phyloP scores from a whole-genome alignment of 2,113 vertebrate species.

The Brevimyrus niger region DNA sequence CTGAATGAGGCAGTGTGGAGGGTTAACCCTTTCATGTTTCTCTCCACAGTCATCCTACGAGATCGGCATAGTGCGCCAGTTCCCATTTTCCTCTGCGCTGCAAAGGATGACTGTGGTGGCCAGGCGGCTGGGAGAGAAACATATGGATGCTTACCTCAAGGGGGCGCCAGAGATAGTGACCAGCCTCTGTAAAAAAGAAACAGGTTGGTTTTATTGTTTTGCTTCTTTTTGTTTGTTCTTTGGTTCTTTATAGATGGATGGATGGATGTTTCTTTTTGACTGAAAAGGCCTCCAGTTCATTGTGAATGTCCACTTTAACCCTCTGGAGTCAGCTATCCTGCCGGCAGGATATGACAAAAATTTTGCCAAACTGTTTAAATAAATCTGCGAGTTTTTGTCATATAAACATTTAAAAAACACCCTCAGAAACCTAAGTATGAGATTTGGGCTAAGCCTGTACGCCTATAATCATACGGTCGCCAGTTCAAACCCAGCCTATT shows the following conservation, averaged over 20 bases:
- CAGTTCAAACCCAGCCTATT: too few relatives aligned
- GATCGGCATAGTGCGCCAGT: constrained; percentile 94
- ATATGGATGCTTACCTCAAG: constrained; percentile 92
- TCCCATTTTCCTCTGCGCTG: constrained; percentile 87
- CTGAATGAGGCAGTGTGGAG: background rate
- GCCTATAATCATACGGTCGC: too few relatives aligned
- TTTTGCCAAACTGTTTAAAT: too few relatives aligned
- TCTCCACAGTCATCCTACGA: constrained; percentile 72
- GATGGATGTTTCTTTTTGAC: background rate
- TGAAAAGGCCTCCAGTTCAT: background rate
- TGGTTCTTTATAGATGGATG: background rate
- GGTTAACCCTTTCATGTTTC: background rate
- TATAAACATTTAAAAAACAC: too few relatives aligned
- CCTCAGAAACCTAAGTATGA: too few relatives aligned
- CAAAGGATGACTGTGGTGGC: constrained; percentile 91
- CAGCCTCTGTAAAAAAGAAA: constrained; percentile 81
- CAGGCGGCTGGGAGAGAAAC: constrained; percentile 79
- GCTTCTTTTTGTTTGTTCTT: background rate
- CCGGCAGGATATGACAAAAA: too few relatives aligned
- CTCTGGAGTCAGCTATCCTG: too few relatives aligned
- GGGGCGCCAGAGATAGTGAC: constrained; percentile 89
- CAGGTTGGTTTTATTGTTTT: constrained; percentile 56
- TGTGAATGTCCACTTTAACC: background rate
- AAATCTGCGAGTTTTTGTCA: too few relatives aligned
- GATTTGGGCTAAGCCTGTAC: too few relatives aligned